Conservation (phyloP, 2,888 invertebrate genomes). For the Agonum fuliginosum region DNA sequence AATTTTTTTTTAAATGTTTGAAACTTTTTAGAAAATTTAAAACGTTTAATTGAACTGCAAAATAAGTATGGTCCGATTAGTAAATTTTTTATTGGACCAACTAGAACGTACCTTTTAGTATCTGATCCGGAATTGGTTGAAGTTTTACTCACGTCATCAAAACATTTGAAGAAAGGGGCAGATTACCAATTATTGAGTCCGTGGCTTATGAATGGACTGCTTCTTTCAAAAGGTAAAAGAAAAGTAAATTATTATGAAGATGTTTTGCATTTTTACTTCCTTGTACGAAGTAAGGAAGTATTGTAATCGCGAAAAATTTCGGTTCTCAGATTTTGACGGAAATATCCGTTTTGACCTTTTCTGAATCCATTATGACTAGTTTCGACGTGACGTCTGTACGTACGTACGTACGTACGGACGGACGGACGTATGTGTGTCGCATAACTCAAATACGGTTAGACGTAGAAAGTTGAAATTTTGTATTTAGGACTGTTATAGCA, state of each 20-base stretch:
- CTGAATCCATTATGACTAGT: too few relatives aligned
- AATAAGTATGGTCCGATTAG: slow-evolving; percentile 57
- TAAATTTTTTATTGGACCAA: slow-evolving; percentile 59
- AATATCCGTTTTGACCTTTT: too few relatives aligned
- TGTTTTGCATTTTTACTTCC: too few relatives aligned
- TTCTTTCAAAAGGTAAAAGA: slow-evolving; percentile 63
- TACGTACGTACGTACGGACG: too few relatives aligned
- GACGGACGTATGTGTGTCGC: too few relatives aligned
- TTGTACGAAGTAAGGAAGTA: too few relatives aligned
- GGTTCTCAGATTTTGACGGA: too few relatives aligned
- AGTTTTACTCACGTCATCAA: slow-evolving; percentile 62
- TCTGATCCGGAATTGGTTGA: slow-evolving; percentile 79
- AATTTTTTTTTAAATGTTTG: background rate
- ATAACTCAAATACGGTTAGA: too few relatives aligned
- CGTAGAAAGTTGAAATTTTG: too few relatives aligned
- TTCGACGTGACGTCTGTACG: too few relatives aligned
- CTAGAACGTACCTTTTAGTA: slow-evolving; percentile 66
- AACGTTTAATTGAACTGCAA: slow-evolving; percentile 14
- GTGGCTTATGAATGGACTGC: slow-evolving; percentile 40
- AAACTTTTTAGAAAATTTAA: slow-evolving; percentile 55
- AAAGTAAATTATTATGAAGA: background rate
- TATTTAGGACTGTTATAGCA: too few relatives aligned
- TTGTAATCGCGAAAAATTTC: too few relatives aligned
- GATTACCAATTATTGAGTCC: slow-evolving; percentile 40
- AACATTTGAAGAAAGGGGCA: slow-evolving; percentile 21